Conservation (phyloP, 2,113 vertebrate genomes). For the Ibidorhyncha struthersii region DNA sequence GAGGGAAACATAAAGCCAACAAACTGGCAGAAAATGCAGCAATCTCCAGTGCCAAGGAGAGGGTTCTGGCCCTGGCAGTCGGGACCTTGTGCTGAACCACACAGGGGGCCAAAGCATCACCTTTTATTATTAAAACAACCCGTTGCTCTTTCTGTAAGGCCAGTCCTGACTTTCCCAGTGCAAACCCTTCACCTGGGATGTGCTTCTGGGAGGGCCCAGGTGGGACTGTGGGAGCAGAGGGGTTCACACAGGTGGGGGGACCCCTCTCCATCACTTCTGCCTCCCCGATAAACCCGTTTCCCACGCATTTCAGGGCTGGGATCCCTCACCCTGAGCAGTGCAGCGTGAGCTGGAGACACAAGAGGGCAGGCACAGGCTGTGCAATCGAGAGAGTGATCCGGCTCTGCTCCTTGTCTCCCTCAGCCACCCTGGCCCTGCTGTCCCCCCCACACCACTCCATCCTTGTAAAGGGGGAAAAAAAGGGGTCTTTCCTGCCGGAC, state of each 20-base stretch:
- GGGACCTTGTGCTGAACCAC: background rate
- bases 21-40: background rate
- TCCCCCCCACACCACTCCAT: too few relatives aligned
- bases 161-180: background rate
- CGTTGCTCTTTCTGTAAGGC: background rate
- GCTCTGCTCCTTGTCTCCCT: background rate
- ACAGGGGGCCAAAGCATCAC: rapidly evolving
- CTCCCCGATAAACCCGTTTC: rapidly evolving
- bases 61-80: background rate
- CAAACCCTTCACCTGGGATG: background rate
- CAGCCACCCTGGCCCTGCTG: background rate
- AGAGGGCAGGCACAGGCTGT: conserved; percentile 56
- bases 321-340: background rate
- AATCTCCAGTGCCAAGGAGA: background rate
- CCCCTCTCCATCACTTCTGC: background rate
- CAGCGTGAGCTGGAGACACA: background rate
- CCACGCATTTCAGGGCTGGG: background rate
- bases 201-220: background rate
- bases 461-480: rapidly evolving
- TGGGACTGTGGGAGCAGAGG: background rate
- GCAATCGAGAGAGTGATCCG: background rate
- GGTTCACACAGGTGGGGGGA: background rate
- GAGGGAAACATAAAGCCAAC: background rate
- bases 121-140: background rate
- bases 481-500: background rate